Percentiles rank a stretch among this genome's conserved stretches.
phyloP scores from a whole-genome alignment of 2,888 invertebrate species.

The Suillia variegata region DNA sequence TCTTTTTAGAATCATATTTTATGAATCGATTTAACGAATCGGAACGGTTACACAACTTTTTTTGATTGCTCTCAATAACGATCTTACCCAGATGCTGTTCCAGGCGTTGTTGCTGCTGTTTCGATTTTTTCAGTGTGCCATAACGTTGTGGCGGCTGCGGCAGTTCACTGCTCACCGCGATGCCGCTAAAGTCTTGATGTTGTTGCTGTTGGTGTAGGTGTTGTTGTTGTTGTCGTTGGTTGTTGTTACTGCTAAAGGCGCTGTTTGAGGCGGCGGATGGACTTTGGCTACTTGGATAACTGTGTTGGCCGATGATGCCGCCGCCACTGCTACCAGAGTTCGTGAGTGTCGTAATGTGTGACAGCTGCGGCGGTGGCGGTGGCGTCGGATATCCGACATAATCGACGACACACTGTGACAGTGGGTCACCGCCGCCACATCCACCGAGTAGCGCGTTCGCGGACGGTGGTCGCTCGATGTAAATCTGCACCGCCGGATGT shows the following conservation, averaged over 20 bases:
- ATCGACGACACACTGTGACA: slow-evolving; percentile 44
- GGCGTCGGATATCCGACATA: slow-evolving; percentile 48
- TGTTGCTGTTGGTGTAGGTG: slow-evolving; percentile 18
- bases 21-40: too few species aligned
- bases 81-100: slow-evolving; percentile 51
- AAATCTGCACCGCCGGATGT: slow-evolving; percentile 40
- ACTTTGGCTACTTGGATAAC: slow-evolving; percentile 38
- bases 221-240: slow-evolving; percentile 20
- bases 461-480: slow-evolving; percentile 52
- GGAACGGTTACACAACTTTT: too few species aligned
- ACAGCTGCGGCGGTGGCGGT: slow-evolving; percentile 41
- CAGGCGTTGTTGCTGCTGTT: slow-evolving; percentile 46
- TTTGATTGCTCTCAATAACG: too few species aligned
- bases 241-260: slow-evolving; percentile 14
- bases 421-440: slow-evolving; percentile 34
- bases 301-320: too few species aligned
- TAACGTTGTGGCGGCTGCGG: slow-evolving; percentile 50
- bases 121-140: slow-evolving; percentile 50
- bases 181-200: slow-evolving; percentile 14
- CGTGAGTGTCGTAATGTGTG: slow-evolving; percentile 48
- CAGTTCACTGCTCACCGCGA: slow-evolving; percentile 36
- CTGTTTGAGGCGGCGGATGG: slow-evolving; percentile 23
- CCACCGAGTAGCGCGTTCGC: slow-evolving; percentile 42
- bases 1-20: too few species aligned
- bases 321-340: slow-evolving; percentile 47